Base-by-base conservation (phyloP, 1,140 invertebrate genomes). In the Drosophila subobscura region DNA sequence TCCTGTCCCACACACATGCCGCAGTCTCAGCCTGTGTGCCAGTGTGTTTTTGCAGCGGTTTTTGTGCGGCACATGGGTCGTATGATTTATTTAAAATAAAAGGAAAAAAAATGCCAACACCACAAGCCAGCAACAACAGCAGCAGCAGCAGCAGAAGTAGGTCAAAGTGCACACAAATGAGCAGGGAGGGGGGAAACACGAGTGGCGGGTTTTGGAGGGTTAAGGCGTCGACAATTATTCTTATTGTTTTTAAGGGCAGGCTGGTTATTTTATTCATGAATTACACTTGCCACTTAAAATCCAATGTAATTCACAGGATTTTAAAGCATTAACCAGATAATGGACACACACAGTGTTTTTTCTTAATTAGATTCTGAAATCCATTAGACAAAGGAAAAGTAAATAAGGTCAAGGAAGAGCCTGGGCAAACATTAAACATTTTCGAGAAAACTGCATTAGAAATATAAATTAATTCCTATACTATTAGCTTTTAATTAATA, bases 51-150 rank as follows among this genome's bases (percentile, higher is more conserved):
- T 80, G 78, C 50, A 71, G 64, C 77, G 81, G 77, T 71, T 85
- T 47, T 73, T 80, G 73, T 80, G 73, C 53, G 73, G 50, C 57
- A 52, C 61, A 74, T 67, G 64, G 68, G 68, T 77, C 80, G 73
- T 74, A 85, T 85, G 81, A 85, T 86, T 85, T 85, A 81, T 85
- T 80, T 75, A 84, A 71, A 79, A 47, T 65, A 77, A 61, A 81
- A 77, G 64, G 61, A 63, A 76, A 59, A 50, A 40, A 59, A 50
- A 40, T 7, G 8, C 41, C 47, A 29, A 46, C 65, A 47, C 23
- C 41, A 63, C 50, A 72, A 75, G 41, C 50, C 33, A 49, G n/a
- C 45, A 70, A 70, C 7, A 14, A 10, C n/a, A 25, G 52, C 12
- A 33, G 40, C 58, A 33, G 40, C 58, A 16, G 29, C 25, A 67